Conservation (phyloP, 2,113 vertebrate species). For the Heterocephalus glaber region DNA sequence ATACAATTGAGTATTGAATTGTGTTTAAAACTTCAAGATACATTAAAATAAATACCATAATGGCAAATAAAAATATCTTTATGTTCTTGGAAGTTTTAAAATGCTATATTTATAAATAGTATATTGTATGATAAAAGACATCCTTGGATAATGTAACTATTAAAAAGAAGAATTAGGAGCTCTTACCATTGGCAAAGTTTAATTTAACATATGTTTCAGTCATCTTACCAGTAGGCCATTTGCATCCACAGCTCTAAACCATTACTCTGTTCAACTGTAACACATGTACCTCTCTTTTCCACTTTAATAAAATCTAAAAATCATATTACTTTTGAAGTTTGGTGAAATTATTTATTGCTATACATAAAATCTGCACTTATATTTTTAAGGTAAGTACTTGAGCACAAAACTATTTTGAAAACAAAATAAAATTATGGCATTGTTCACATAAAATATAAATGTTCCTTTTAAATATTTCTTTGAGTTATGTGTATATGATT, state of each 20-base stretch:
- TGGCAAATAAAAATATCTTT: constrained; percentile 1
- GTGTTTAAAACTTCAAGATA: constrained; percentile 11
- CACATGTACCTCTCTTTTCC: too few species aligned
- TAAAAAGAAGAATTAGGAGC: background rate
- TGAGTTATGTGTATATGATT: background rate
- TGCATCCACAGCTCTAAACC: background rate
- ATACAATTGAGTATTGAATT: background rate
- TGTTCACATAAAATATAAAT: background rate
- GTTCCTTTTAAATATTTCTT: background rate
- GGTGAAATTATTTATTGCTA: background rate
- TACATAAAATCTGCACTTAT: background rate
- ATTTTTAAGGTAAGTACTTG: background rate
- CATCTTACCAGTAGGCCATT: background rate
- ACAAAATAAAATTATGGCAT: background rate
- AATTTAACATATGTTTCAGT: background rate
- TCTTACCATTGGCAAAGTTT: background rate
- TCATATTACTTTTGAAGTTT: background rate
- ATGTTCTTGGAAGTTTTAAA: constrained; percentile 41
- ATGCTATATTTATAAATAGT: background rate
- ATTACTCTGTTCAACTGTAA: background rate
- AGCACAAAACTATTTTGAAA: background rate
- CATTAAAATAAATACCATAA: background rate
- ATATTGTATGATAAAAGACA: background rate
- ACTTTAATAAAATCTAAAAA: background rate
- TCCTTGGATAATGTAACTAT: background rate